Conservation (phyloP, 2,113 vertebrate genomes). For the Erythrolamprus reginae region DNA sequence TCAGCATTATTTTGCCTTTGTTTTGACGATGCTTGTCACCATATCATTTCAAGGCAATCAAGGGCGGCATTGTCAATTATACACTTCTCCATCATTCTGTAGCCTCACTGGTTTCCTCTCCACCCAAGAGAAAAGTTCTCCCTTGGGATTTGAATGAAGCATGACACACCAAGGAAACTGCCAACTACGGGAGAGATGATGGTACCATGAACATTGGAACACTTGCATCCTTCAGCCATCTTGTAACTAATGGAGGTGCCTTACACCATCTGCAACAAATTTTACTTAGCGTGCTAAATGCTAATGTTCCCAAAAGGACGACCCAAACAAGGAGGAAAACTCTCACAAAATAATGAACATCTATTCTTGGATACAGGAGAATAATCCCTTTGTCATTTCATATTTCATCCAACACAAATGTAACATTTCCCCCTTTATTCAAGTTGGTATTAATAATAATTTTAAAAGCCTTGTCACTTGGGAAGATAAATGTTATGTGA, state of each 20-base stretch:
- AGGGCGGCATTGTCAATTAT: background rate
- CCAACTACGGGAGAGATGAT: background rate
- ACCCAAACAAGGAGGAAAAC: conserved; percentile 34
- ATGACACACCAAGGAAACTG: background rate
- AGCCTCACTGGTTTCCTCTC: background rate
- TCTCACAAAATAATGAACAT: conserved; percentile 33
- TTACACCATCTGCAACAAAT: background rate
- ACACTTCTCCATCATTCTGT: background rate
- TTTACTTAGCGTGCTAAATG: conserved; percentile 8
- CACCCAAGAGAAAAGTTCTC: background rate
- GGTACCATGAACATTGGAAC: background rate
- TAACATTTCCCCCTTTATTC: conserved; percentile 49
- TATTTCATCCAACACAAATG: conserved; percentile 46
- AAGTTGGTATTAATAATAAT: conserved; percentile 62
- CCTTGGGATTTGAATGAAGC: background rate
- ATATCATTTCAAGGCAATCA: background rate
- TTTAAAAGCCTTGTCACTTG: conserved; percentile 50
- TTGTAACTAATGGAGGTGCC: background rate
- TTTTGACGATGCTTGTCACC: background rate
- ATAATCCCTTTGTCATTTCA: conserved; percentile 52
- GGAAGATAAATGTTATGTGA: conserved; percentile 58
- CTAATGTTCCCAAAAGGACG: background rate
- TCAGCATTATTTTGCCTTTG: background rate
- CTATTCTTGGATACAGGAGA: conserved; percentile 37
- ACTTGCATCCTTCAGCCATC: background rate